Evolutionary conservation across 1,140 invertebrate species (phyloP), one percentile per base, ranked within the genome.

Genomic region (Eulimnadia texana): DNA sequence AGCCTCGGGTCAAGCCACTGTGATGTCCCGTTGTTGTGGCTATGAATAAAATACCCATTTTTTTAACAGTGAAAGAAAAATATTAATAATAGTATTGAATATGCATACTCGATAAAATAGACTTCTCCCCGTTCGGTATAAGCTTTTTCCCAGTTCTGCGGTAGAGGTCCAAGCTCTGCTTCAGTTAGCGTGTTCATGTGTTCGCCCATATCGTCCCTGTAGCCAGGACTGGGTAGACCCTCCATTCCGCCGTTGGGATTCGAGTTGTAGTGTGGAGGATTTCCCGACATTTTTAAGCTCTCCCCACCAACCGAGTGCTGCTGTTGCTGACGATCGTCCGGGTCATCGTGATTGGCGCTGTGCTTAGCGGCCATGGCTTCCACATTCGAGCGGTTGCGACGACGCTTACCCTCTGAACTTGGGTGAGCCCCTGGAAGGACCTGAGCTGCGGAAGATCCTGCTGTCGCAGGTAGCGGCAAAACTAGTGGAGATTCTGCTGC

Each of bases 31-130:
- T 87, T 89, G 66, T 89, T 90, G 72, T 95, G 90, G 71, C 90
- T 94, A 71, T 3, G 19, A 54, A 20, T 9, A 23, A 42, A 58
- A 58, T n/a, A n/a, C n/a, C n/a, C n/a, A n/a, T n/a, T n/a, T n/a
- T 50, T 50, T 50, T 19, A 50, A 50, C 16, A 50, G 16, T 50
- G 19, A 50, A 50, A 50, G 19, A 50, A 50, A 50, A 50, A 50
- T 16, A 16, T 19, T 19, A 50, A 50, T n/a, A 50, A n/a, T 16
- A 20, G 49, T 2, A 6, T 11, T 23, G 29, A 19, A 22, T 60
- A 33, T n/a, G 84, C 86, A 82, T 77, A 97, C 93, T 98, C 93
- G 67, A 98, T 98, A 70, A 96, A 98, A 76, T 98, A 98, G 61
- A 89, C 83, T 78, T 97, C 93, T 64, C 94, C 94, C 64, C 90